Percentiles rank a stretch among this genome's conserved stretches.
Conservation (phyloP, 2,113 vertebrate species). For the Salvator merianae region DNA sequence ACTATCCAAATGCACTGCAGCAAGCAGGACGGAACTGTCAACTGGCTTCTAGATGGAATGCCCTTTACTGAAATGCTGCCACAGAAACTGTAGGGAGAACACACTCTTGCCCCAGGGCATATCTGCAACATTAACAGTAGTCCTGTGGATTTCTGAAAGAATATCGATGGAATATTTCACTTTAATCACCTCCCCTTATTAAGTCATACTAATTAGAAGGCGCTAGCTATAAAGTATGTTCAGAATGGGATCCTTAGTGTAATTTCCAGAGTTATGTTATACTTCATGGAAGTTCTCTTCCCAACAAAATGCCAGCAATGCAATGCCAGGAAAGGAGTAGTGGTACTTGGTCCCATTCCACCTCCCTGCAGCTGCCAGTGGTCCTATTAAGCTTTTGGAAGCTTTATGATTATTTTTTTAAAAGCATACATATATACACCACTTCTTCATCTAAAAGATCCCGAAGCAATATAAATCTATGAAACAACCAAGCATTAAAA, state of each 20-base stretch:
- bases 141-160: background rate
- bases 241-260: background rate
- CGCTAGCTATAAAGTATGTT: background rate
- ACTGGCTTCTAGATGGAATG: background rate
- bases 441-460: too few species aligned
- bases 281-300: background rate
- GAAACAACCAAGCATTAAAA: too few species aligned
- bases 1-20: too few species aligned
- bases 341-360: background rate
- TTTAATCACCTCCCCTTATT: background rate
- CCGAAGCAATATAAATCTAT: too few species aligned
- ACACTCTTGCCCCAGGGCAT: background rate
- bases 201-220: background rate
- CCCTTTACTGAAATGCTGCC: background rate
- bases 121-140: background rate
- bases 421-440: background rate
- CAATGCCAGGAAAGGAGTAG: background rate
- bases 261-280: background rate
- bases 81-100: too few species aligned
- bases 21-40: background rate
- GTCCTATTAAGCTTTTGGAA: background rate
- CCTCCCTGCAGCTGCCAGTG: background rate
- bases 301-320: background rate
- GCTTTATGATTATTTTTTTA: background rate
- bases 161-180: background rate